phyloP scores from a whole-genome alignment of 2,797 vertebrate genomes.

The Arrhamphus sclerolepis region DNA sequence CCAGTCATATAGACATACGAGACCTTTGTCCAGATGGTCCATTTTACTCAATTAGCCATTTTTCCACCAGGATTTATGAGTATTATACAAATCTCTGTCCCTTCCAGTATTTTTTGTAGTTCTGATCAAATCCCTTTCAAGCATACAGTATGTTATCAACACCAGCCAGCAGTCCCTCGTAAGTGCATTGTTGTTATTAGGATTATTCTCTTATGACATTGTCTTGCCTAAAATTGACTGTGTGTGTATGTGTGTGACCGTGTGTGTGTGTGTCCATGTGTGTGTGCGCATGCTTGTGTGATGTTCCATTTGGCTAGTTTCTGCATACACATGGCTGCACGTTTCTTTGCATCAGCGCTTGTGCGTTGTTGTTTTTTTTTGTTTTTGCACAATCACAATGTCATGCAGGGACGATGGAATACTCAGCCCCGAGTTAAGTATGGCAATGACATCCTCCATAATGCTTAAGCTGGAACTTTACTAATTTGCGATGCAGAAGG shows the following conservation, averaged over 20 bases:
- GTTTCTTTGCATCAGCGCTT: no score
- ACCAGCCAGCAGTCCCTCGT: slow-evolving; percentile 44
- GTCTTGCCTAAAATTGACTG: slow-evolving; percentile 35
- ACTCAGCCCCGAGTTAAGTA: slow-evolving; percentile 29
- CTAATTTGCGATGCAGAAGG: slow-evolving; percentile 35
- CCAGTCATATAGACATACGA: slow-evolving; percentile 8
- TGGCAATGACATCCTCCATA: slow-evolving; percentile 46
- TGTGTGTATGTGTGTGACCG: neutral
- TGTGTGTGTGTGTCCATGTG: no score
- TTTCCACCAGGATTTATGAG: slow-evolving; percentile 32
- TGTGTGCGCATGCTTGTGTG: no score
- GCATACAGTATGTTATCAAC: slow-evolving; percentile 60
- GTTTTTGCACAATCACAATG: slow-evolving; percentile 32
- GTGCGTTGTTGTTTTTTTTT: no score
- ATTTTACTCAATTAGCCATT: slow-evolving; percentile 49
- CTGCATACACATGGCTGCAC: no score
- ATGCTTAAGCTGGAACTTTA: slow-evolving; percentile 27
- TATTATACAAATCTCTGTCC: slow-evolving; percentile 28
- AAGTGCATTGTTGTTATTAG: slow-evolving; percentile 42
- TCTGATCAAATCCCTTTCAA: slow-evolving; percentile 55
- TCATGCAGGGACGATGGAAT: no score
- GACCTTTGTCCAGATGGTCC: slow-evolving; percentile 45
- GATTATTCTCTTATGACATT: slow-evolving; percentile 57
- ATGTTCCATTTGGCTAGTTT: no score
- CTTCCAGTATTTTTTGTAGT: slow-evolving; percentile 40